Base-by-base conservation (phyloP, 2,888 invertebrate species). In the Anagyrus pseudococci region DNA sequence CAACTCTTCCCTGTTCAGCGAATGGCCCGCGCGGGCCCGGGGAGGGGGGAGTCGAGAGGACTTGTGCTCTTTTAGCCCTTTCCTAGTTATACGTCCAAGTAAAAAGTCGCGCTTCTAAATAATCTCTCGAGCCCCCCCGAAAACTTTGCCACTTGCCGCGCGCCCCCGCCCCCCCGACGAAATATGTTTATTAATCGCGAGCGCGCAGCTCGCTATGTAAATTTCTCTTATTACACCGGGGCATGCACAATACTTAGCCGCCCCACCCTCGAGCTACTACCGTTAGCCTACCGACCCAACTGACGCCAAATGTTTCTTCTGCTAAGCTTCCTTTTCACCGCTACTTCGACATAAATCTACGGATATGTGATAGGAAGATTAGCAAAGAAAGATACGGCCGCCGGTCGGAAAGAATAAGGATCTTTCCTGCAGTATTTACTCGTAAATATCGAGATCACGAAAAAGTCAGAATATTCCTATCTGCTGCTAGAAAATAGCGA, bases 171-270 rank as follows among this genome's bases (percentile, higher is more conserved):
- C 40, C 29, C 33, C 26, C 19, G 26, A 66, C 53, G 66, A 71
- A 71, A 70, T 72, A 70, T 71, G 72, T 69, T 71, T 72, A 72
- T 72, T 71, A 71, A 72, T 72, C 69, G 70, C 66, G 65, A 50
- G 68, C 47, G 58, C 62, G 29, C 22, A 15, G 48, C 8, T 4
- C 20, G 54, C 43, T 8, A 62, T 62, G 62, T 58, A 63, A 63
- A 63, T 63, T 63, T 58, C 48, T 46, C 61, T 50, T 56, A 50
- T 60, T 60, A 60, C 53, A 33, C 41, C 4, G 17, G 23, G 13
- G 22, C 6, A 46, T 46, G 46, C 46, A 46, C 6, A 43, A n/a
- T 43, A 43, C 50, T 47, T 47, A 29, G 44, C 26, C 54, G 44
- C 26, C 44, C 29, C 43, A 22, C 40, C n/a, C 52, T 23, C 40